A percentile compares a stretch with the other conserved stretches of the same genome.
Evolutionary conservation across 2,888 invertebrate species (phyloP).

Genomic region (Gnatocerus cornutus): DNA sequence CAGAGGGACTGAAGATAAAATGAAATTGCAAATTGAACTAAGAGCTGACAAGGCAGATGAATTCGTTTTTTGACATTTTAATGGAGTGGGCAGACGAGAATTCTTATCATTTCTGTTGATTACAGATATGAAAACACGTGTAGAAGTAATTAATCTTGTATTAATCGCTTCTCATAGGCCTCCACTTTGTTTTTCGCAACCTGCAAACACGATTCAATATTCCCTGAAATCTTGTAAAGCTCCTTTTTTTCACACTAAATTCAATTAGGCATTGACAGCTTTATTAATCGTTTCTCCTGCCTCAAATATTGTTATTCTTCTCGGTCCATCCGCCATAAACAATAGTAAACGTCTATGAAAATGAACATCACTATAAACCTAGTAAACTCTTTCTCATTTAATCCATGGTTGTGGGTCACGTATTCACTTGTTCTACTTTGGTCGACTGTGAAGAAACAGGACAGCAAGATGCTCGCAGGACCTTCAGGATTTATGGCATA

Average conservation of each 20-base stretch:
- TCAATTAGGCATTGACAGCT: slow-evolving; percentile 23
- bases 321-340: slow-evolving; percentile 23
- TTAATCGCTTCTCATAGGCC: no score
- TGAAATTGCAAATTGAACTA: slow-evolving; percentile 17
- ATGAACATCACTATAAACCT: slow-evolving; percentile 32
- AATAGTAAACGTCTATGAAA: slow-evolving; percentile 31
- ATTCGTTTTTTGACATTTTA: not conserved
- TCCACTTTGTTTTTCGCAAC: no score
- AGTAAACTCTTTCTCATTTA: slow-evolving; percentile 25
- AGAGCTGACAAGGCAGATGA: slow-evolving; percentile 1
- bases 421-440: slow-evolving; percentile 8
- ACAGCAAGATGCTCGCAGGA: slow-evolving; percentile 52
- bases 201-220: no score
- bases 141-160: no score
- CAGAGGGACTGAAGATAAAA: slow-evolving; percentile 10
- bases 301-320: slow-evolving; percentile 17
- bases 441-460: slow-evolving; percentile 29
- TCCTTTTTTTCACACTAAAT: slow-evolving; percentile 6
- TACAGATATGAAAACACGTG: no score
- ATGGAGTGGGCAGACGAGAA: no score
- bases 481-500: slow-evolving; percentile 51
- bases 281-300: slow-evolving; percentile 11
- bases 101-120: no score
- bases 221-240: slow-evolving; percentile 2
- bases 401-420: slow-evolving; percentile 7